Evolutionary conservation across 2,888 invertebrate genomes (phyloP), one percentile per base, ranked within the genome.

Genomic region (Unio delphinus): DNA sequence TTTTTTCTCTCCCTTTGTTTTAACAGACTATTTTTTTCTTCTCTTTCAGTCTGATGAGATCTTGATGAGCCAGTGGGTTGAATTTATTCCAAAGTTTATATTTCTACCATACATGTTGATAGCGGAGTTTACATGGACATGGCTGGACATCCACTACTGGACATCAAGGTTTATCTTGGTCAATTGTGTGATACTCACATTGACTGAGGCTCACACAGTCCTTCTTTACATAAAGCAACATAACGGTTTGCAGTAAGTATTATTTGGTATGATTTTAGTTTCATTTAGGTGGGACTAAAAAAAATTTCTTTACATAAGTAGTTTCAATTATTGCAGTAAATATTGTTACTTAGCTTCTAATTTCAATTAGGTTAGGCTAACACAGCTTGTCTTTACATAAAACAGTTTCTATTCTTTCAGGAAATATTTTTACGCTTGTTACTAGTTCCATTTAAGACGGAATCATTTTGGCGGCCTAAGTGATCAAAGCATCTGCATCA

Each of bases 81-180:
- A 81, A 66, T 86, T 86, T 73, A 55, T 81, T 15, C 71, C 80
- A 8, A 79, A 78, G 59, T 70, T 73, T 57, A 67, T 81, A 20
- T 62, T 83, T 54, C 64, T 85, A 54, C 87, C 85, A 0, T 85
- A 86, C 68, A 75, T 75, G 67, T 70, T 84, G 55, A 73, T 86
- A 20, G 80, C 76, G n/a, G 73, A 82, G 66, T 86, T 83, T 65
- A 70, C 84, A n/a, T 85, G 79, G 75, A 75, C 80, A 18, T 82
- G 81, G 79, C 57, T 80, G 23, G 76, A 76, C 23, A 75, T 80
- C 5, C 84, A 87, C 70, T 83, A 76, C 67, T 83, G 84, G 81
- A 83, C 83, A 4, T 74, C 83, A 11, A 55, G 82, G 30, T 73
- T 84, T 69, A 73, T 85, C 45, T 63, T 86, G 8, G 34, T 74